Base-by-base conservation (phyloP, 2,797 vertebrate genomes). In the Eulemur rubriventer region DNA sequence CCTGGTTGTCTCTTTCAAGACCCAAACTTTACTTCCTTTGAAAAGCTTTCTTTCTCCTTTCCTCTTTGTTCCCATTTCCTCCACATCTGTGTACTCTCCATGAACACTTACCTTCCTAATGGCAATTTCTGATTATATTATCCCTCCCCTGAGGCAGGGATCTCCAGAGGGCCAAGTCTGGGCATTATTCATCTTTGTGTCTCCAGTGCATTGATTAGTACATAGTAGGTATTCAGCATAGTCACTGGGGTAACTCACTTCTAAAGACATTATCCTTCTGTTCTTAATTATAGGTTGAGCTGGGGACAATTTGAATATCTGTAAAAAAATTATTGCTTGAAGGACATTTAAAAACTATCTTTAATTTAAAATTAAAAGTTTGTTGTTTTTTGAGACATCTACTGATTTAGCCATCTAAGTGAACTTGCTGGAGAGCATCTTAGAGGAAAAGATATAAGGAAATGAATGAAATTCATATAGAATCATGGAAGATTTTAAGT, bases 351-450 rank as follows among this genome's bases (percentile, higher is more conserved):
- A 86, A 78, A 78, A 22, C 46, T 72, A 28, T 81, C 50, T 30
- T 94, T 43, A 79, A 24, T 83, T 82, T 73, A 52, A 73, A 93
- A 73, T 65, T 16, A 65, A 65, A 65, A 65, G 16, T 65, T 94
- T 92, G 20, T 55, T 89, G 48, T 78, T 92, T 65, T 92, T 92
- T 92, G 55, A 78, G 22, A 69, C 11, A 67, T 86, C 75, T 87
- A 22, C 83, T 96, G 59, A 83, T 92, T 59, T 79, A 69, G n/a
- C 92, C 61, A 67, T 59, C 30, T 20, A 28, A 78, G 52, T 78
- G 69, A 94, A 26, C 61, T 92, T 72, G 28, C 41, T 90, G 41
- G 43, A 57, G 22, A 94, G 88, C 38, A 63, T 57, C 59, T 73
- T 79, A 87, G 17, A 85, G 18, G 59, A 67, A 75, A 89, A 69